Conservation (phyloP, 1,140 invertebrate species). For the Drosophila kikkawai region DNA sequence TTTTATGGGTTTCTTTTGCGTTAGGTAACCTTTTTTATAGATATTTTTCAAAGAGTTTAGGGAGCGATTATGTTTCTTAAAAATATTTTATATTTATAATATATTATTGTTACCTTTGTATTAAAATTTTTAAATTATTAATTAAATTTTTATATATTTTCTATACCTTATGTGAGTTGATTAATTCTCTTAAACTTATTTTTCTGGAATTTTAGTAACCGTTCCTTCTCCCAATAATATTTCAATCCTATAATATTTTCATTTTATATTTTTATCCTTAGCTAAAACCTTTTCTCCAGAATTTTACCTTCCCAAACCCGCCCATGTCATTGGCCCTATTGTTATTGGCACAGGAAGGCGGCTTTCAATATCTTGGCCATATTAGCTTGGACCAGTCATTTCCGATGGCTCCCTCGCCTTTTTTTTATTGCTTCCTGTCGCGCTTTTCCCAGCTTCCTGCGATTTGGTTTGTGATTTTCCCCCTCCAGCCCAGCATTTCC, state of each 20-base stretch:
- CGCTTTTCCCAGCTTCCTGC: constrained; percentile 62
- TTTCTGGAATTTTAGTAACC: no score
- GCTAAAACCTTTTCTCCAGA: background rate
- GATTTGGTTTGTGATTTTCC: constrained; percentile 5
- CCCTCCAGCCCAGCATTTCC: background rate
- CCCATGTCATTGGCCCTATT: constrained; percentile 21
- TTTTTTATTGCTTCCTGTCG: constrained; percentile 79
- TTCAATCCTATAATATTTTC: background rate
- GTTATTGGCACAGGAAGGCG: constrained; percentile 49
- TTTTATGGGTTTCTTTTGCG: background rate
- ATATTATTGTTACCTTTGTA: background rate
- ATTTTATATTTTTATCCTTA: background rate
- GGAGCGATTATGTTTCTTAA: rapidly evolving
- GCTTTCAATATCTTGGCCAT: constrained; percentile 64
- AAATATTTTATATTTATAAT: background rate
- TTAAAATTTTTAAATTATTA: background rate
- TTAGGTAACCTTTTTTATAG: background rate
- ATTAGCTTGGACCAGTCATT: constrained; percentile 16
- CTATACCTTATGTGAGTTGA: background rate
- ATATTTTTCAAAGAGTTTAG: no score
- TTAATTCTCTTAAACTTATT: background rate
- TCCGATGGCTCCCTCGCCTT: constrained; percentile 30
- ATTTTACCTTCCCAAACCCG: no score
- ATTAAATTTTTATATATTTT: background rate
- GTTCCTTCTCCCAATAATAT: background rate